Evolutionary conservation across 2,113 vertebrate genomes (phyloP).

Genomic region (Baryphthengus martii): DNA sequence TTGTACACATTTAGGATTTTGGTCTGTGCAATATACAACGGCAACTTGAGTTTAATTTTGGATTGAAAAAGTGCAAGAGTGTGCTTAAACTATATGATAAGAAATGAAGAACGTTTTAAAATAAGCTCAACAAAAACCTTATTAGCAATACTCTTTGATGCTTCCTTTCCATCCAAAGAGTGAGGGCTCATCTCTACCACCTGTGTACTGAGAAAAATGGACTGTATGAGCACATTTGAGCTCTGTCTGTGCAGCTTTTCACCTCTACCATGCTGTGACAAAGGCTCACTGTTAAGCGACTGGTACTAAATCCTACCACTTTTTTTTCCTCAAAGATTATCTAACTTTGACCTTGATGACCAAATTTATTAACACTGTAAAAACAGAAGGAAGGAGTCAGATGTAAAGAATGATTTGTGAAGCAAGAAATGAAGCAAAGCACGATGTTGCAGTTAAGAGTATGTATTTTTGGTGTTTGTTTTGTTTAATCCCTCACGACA

Average conservation of each 20-base stretch:
- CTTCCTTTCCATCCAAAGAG: not conserved
- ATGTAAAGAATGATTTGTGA: not conserved
- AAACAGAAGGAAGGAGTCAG: not conserved
- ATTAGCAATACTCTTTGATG: not conserved
- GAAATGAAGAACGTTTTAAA: not conserved
- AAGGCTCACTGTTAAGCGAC: not conserved
- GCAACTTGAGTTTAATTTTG: not conserved
- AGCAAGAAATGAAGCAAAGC: not conserved
- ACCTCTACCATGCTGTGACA: not conserved
- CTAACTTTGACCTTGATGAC: not conserved
- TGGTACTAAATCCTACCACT: not conserved
- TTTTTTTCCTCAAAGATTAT: not conserved
- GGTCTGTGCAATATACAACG: not conserved
- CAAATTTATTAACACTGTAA: not conserved
- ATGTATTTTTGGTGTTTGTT: accelerated
- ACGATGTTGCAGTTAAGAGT: not conserved
- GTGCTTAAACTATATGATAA: not conserved
- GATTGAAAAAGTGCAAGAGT: not conserved
- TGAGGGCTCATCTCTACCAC: accelerated
- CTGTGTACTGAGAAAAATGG: not conserved
- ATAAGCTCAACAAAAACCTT: not conserved
- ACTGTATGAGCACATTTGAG: not conserved
- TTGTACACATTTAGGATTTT: not conserved
- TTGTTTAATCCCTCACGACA: not conserved
- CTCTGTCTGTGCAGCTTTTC: not conserved